phyloP scores from a whole-genome alignment of 2,888 invertebrate genomes.

The Conistra vaccinii region DNA sequence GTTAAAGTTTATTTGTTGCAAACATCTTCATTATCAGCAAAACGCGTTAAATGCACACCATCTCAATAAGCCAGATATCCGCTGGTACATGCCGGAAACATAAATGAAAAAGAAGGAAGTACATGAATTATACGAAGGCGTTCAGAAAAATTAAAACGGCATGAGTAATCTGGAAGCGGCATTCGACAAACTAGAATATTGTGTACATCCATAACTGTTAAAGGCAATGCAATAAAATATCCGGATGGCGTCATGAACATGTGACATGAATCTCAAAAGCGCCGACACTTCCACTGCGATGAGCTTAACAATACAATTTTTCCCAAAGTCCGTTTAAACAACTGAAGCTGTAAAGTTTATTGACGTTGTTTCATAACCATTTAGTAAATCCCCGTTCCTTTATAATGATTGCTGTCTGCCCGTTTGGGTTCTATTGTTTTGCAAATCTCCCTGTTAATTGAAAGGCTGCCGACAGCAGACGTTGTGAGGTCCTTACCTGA shows the following conservation, averaged over 20 bases:
- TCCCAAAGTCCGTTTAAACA: slow-evolving; percentile 75
- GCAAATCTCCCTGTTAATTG: slow-evolving; percentile 74
- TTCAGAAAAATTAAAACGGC: slow-evolving; percentile 51
- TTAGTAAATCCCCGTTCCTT: slow-evolving; percentile 73
- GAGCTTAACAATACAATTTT: slow-evolving; percentile 76
- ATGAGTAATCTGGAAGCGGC: slow-evolving; percentile 60
- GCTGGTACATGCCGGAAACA: slow-evolving; percentile 51
- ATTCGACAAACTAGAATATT: slow-evolving; percentile 57
- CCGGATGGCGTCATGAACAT: slow-evolving; percentile 68
- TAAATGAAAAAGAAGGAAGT: slow-evolving; percentile 60
- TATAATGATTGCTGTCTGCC: slow-evolving; percentile 73
- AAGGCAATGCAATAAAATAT: slow-evolving; percentile 67
- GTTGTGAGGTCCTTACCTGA: slow-evolving; percentile 77
- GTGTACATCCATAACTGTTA: slow-evolving; percentile 63
- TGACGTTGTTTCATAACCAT: slow-evolving; percentile 75
- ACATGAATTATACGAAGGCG: slow-evolving; percentile 35
- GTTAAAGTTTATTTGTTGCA: slow-evolving; percentile 50
- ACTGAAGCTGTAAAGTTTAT: slow-evolving; percentile 82
- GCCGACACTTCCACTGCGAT: slow-evolving; percentile 71
- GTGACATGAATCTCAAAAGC: slow-evolving; percentile 71
- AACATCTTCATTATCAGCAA: slow-evolving; percentile 49
- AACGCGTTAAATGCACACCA: slow-evolving; percentile 42
- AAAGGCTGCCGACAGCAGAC: slow-evolving; percentile 76
- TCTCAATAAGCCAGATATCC: slow-evolving; percentile 50
- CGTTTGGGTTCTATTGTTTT: slow-evolving; percentile 74